These are phyloP conservation scores for Penaeus vannamei DNA, from an alignment of 1,140 invertebrate genomes.

Conservation along the genomic window DNA sequence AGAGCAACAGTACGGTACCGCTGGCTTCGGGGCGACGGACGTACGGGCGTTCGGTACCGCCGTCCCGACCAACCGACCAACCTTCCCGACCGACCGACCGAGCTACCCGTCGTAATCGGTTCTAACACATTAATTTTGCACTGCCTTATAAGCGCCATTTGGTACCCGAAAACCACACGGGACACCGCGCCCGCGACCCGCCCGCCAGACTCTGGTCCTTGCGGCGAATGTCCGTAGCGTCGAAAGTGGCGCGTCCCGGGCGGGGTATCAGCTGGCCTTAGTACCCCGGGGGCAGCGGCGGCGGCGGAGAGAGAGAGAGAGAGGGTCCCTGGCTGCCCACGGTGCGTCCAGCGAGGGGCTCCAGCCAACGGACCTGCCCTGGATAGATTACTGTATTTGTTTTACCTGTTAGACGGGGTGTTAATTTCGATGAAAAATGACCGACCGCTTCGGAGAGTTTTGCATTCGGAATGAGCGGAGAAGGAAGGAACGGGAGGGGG, in stretches of 20 bases:
- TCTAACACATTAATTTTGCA: constrained; percentile 64
- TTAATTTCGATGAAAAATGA: constrained; percentile 67
- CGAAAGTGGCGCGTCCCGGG: neutral
- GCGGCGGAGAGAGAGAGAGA: too few relatives aligned
- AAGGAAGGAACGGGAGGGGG: constrained; percentile 19
- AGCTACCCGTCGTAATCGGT: constrained; percentile 58
- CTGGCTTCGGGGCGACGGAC: neutral
- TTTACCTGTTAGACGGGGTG: constrained; percentile 64
- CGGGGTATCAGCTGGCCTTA: neutral
- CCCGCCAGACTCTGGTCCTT: constrained; percentile 13
- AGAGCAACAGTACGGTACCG: neutral
- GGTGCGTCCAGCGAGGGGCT: too few relatives aligned
- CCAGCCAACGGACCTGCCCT: constrained; percentile 39
- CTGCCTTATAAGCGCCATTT: constrained; percentile 54
- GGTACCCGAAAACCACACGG: constrained; percentile 51
- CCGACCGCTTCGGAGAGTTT: constrained; percentile 52
- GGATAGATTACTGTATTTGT: constrained; percentile 65
- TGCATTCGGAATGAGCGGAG: constrained; percentile 58
- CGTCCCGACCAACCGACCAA: too few relatives aligned
- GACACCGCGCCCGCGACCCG: neutral
- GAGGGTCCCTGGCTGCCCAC: too few relatives aligned
- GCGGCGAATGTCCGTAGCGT: neutral
- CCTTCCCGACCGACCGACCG: too few relatives aligned
- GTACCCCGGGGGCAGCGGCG: too few relatives aligned
- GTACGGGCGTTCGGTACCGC: too few relatives aligned